Conservation (phyloP, 2,113 vertebrate species). For the Xenopus laevis region DNA sequence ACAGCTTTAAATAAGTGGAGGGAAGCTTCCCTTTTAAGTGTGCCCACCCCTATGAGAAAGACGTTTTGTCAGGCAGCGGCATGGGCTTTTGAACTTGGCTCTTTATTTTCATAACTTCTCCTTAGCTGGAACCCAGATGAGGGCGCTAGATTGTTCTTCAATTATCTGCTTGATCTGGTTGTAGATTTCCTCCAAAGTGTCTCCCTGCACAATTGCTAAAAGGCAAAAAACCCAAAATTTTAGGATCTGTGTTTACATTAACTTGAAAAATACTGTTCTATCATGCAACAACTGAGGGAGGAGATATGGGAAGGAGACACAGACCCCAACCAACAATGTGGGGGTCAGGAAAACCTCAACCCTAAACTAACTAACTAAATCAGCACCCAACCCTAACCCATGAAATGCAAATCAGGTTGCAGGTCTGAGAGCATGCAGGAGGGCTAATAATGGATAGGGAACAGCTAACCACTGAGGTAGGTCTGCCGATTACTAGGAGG, state of each 20-base stretch:
- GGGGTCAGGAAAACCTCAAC: too few relatives aligned
- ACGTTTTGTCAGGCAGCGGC: constrained; percentile 23
- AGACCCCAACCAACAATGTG: too few relatives aligned
- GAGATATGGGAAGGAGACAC: not conserved
- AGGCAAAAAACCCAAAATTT: constrained; percentile 4
- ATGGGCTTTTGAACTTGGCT: not conserved
- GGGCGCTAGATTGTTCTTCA: constrained; percentile 92
- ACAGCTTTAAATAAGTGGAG: constrained; percentile 56
- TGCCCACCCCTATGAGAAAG: constrained; percentile 10
- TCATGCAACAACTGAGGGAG: not conserved
- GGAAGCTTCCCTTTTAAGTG: constrained; percentile 49
- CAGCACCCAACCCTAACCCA: too few relatives aligned
- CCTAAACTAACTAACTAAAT: too few relatives aligned
- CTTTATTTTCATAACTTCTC: constrained; percentile 87
- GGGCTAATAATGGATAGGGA: too few relatives aligned
- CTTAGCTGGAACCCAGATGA: constrained; percentile 95
- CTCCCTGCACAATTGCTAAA: constrained; percentile 92
- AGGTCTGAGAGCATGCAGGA: too few relatives aligned
- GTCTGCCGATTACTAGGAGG: too few relatives aligned
- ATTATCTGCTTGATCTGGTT: constrained; percentile 96
- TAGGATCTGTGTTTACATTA: too few relatives aligned
- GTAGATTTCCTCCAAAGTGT: constrained; percentile 97
- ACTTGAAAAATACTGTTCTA: not conserved
- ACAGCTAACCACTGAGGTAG: too few relatives aligned
- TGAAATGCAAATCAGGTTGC: too few relatives aligned